Percentiles rank a stretch among this genome's conserved stretches.
Conservation (phyloP, 2,113 vertebrate genomes). For the Peromyscus polionotus region DNA sequence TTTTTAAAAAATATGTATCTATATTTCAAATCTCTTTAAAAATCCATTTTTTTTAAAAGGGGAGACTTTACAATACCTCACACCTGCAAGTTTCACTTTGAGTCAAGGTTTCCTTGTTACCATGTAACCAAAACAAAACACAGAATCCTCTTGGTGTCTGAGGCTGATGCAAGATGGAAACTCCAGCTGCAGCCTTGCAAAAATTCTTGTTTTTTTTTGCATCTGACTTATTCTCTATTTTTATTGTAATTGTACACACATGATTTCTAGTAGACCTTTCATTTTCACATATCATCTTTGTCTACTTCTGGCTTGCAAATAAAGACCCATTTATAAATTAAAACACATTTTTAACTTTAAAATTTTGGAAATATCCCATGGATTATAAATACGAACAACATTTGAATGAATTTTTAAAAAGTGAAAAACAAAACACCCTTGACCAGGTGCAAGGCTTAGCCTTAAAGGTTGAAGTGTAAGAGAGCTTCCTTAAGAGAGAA, state of each 20-base stretch:
- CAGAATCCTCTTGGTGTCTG: constrained; percentile 30
- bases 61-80: not conserved
- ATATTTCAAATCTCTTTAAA: not conserved
- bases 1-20: too few relatives aligned
- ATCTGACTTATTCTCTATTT: constrained; percentile 2
- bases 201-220: not conserved
- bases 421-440: not conserved
- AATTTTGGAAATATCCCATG: not conserved
- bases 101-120: constrained; percentile 39
- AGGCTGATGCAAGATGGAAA: constrained; percentile 44
- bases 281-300: constrained; percentile 1
- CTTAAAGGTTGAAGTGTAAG: not conserved
- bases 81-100: not conserved
- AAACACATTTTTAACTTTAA: not conserved
- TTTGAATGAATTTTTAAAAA: not conserved
- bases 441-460: not conserved
- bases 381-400: not conserved
- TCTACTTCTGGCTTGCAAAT: not conserved
- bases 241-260: not conserved
- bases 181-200: not conserved
- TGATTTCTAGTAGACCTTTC: not conserved
- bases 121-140: constrained; percentile 55
- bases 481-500: fast-evolving
- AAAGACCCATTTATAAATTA: not conserved
- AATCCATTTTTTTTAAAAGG: not conserved